Evolutionary conservation across 2,888 invertebrate genomes (phyloP).

Genomic region (Balanococcus diminutus): DNA sequence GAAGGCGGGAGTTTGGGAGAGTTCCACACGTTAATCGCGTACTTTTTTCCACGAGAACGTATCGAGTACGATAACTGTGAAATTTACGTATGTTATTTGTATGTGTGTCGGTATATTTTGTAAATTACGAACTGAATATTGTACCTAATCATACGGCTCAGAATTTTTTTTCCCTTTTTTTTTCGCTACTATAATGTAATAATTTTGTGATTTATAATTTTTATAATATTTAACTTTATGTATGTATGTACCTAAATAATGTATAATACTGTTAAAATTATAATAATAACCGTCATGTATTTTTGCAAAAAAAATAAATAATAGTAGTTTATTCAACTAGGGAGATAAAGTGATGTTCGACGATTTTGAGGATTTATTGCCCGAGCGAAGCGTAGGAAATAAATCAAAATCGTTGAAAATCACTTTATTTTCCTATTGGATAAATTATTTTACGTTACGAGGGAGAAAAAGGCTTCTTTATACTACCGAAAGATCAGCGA

Average conservation of each 20-base stretch:
- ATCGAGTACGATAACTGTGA: neutral
- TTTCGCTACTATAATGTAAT: neutral
- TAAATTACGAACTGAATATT: conserved; percentile 26
- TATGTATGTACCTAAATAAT: neutral
- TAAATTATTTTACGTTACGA: too few relatives aligned
- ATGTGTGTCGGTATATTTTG: neutral
- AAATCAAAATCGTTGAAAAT: too few relatives aligned
- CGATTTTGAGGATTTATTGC: too few relatives aligned
- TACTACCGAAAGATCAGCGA: too few relatives aligned
- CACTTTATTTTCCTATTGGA: too few relatives aligned
- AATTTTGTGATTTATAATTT: conserved; percentile 40
- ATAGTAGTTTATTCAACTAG: too few relatives aligned
- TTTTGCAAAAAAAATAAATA: neutral
- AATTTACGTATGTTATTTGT: neutral
- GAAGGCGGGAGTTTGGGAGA: neutral
- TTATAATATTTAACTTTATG: neutral
- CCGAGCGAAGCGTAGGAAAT: too few relatives aligned
- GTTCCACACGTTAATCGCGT: conserved; percentile 1
- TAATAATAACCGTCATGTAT: neutral
- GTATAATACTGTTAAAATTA: neutral
- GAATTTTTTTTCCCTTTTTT: neutral
- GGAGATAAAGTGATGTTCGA: too few relatives aligned
- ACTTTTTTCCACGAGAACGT: neutral
- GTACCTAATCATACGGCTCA: neutral
- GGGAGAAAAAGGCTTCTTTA: too few relatives aligned